Evolutionary conservation across 2,797 vertebrate species (phyloP).

Genomic region (Dallia pectoralis): DNA sequence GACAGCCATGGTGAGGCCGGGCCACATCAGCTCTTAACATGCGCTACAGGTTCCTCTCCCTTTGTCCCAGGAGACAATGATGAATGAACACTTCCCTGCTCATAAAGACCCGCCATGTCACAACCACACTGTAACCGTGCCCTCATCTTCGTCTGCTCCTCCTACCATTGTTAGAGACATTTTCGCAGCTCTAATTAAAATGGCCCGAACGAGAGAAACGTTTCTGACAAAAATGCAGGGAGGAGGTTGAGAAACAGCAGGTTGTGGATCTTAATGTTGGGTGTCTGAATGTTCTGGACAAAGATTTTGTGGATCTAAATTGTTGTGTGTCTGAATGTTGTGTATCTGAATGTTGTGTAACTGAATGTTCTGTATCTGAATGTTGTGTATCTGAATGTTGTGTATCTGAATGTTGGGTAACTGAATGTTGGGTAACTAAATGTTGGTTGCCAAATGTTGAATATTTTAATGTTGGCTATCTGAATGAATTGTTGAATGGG

Average conservation of each 20-base stretch:
- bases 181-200: slow-evolving; percentile 53
- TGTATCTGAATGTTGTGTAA: too few species aligned
- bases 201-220: slow-evolving; percentile 43
- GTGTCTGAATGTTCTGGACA: neutral
- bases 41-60: slow-evolving; percentile 62
- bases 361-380: too few species aligned
- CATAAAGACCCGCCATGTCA: slow-evolving; percentile 56
- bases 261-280: neutral
- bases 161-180: slow-evolving; percentile 43
- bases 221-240: neutral
- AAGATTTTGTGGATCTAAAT: neutral
- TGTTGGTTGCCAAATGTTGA: neutral
- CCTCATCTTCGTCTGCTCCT: slow-evolving; percentile 6
- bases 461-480: too few species aligned
- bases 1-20: slow-evolving; percentile 34
- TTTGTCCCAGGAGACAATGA: slow-evolving; percentile 65
- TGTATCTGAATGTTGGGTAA: slow-evolving; percentile 13
- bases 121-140: slow-evolving; percentile 27
- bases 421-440: neutral
- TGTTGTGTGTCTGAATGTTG: slow-evolving; percentile 13
- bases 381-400: neutral
- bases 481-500: slow-evolving; percentile 8
- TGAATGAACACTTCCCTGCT: slow-evolving; percentile 58
- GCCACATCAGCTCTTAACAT: slow-evolving; percentile 50
- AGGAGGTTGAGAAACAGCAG: slow-evolving; percentile 20